phyloP scores from a whole-genome alignment of 2,888 invertebrate species.

The Onchidella celtica region DNA sequence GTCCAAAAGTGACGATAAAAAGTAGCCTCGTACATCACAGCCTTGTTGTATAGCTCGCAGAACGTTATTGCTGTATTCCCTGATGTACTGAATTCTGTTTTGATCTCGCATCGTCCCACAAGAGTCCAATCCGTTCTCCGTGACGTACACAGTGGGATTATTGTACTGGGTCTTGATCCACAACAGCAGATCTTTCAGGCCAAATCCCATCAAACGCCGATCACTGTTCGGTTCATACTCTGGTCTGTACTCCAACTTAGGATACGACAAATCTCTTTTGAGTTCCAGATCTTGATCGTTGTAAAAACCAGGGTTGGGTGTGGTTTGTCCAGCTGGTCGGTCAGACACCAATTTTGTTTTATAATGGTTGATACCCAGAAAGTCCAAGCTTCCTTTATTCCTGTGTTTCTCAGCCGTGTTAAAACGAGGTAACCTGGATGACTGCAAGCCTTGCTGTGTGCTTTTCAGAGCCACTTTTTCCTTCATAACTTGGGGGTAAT shows the following conservation, averaged over 20 bases:
- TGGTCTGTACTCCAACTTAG: conserved; percentile 35
- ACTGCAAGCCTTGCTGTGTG: neutral
- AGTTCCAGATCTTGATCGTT: conserved; percentile 45
- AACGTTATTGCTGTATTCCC: conserved; percentile 21
- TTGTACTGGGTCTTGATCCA: conserved; percentile 1
- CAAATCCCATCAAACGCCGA: neutral
- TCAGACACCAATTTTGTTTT: conserved; percentile 77
- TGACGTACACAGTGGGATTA: conserved; percentile 61
- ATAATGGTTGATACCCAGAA: conserved; percentile 89
- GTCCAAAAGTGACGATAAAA: conserved; percentile 90
- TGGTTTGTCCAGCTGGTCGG: neutral
- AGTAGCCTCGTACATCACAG: conserved; percentile 83
- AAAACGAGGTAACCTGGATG: neutral
- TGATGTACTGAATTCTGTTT: conserved; percentile 68
- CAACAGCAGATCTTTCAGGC: conserved; percentile 52
- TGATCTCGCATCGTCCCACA: conserved; percentile 70
- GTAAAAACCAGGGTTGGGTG: conserved; percentile 37
- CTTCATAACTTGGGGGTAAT: conserved; percentile 7
- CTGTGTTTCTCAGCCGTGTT: neutral
- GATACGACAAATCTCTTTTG: conserved; percentile 22
- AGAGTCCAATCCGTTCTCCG: conserved; percentile 73
- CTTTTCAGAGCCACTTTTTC: neutral
- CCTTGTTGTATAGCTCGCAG: conserved; percentile 63
- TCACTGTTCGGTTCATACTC: conserved; percentile 4
- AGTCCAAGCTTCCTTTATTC: conserved; percentile 82